Evolutionary conservation across 2,113 vertebrate genomes (phyloP).

Genomic region (Dicentrarchus labrax): DNA sequence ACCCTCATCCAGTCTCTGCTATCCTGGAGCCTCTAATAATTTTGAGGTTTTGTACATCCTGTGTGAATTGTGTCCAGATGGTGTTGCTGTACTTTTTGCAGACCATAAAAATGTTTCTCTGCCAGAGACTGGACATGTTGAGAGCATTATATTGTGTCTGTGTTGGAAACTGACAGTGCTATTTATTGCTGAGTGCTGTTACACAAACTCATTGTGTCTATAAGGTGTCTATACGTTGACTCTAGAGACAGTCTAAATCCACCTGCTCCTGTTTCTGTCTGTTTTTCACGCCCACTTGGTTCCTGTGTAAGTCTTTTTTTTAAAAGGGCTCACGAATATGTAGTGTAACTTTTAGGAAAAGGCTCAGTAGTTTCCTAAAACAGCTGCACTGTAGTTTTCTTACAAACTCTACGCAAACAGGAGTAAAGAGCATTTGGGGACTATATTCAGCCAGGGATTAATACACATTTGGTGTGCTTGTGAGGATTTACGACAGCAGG

Average conservation of each 20-base stretch:
- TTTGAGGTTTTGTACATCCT: not conserved
- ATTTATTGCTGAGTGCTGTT: not conserved
- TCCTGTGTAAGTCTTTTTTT: not conserved
- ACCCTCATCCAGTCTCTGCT: not conserved
- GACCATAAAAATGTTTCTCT: not conserved
- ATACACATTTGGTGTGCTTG: not conserved
- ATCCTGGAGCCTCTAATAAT: not conserved
- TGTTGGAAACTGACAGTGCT: not conserved
- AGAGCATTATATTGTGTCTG: not conserved
- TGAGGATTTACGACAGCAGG: not conserved
- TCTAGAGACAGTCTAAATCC: not conserved
- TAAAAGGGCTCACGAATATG: not conserved
- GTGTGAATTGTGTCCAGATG: constrained; percentile 13
- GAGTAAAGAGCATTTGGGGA: not conserved
- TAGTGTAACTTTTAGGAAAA: not conserved
- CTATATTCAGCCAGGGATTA: not conserved
- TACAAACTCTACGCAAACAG: not conserved
- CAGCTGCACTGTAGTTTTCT: not conserved
- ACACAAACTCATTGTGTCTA: not conserved
- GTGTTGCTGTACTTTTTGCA: constrained; percentile 2
- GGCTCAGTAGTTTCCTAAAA: not conserved
- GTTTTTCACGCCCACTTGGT: not conserved
- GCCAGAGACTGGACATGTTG: not conserved
- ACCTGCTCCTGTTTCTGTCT: not conserved
- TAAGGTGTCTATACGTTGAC: not conserved